Evolutionary conservation across 2,888 invertebrate species (phyloP), one percentile per base, ranked within the genome.

Genomic region (Tethea ocularis): DNA sequence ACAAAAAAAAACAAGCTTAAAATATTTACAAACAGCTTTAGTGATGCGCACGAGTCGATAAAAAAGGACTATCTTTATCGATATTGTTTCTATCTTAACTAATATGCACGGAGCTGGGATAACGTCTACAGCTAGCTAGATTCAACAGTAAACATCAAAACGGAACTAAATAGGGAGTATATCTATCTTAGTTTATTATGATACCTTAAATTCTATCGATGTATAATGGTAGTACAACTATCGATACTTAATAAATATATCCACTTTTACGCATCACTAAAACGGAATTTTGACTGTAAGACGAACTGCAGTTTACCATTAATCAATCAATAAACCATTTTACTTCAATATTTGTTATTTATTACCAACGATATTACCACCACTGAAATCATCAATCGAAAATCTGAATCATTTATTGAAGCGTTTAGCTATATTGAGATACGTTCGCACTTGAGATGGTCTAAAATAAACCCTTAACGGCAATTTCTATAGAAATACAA

Each of bases 21-120:
- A 52, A 51, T 60, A 57, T 60, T 51, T 53, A 59, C 60, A 63
- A 58, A 55, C 57, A 56, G 58, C 20, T 52, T 46, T 53, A 58
- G 57, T 57, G 22, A 13, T 52, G 61, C 55, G 52, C 26, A 56
- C 38, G 29, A 56, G 57, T 46, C 46, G 57, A 51, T 22, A 61
- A 57, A 51, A 41, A n/a, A 46, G 15, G 15, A 38, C 38, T n/a
- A n/a, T 5, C n/a, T 8, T 22, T 51, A 55, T 57, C 29, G 23
- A 52, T 41, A 36, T 15, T 17, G 13, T 8, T 17, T 29, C 46
- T 46, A n/a, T 46, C 46, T 46, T 46, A 46, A 2, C 20, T 7
- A 46, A 46, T 41, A 15, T 10, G 15, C 41, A 46, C 46, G 46
- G 46, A 41, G 46, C 20, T 2, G 20, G 46, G 20, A 20, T 20